A percentile compares a stretch with the other conserved stretches of the same genome.
Evolutionary conservation across 2,888 invertebrate genomes (phyloP).

Genomic region (Rotaria magnacalcarata): DNA sequence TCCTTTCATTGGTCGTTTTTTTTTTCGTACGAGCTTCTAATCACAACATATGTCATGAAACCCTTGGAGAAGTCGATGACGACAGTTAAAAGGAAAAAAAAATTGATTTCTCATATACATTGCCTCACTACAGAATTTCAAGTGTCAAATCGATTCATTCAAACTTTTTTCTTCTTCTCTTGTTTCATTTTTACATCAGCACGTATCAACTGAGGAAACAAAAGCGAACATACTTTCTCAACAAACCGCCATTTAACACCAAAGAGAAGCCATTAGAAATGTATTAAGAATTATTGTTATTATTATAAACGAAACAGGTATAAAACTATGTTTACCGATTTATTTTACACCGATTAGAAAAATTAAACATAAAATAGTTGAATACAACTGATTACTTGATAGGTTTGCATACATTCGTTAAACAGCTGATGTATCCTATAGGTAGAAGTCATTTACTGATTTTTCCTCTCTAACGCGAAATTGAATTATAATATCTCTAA

Average conservation of each 20-base stretch:
- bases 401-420: too few species aligned
- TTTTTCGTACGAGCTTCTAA: background rate
- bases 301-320: background rate
- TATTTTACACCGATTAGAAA: background rate
- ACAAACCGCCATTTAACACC: background rate
- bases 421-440: too few species aligned
- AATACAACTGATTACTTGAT: too few species aligned
- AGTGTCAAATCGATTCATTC: background rate
- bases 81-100: background rate
- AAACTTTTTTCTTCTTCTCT: background rate
- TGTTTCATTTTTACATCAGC: background rate
- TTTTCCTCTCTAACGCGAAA: too few species aligned
- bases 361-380: background rate
- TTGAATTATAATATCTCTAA: too few species aligned
- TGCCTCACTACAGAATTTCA: background rate
- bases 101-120: background rate
- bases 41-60: constrained; percentile 15
- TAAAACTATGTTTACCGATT: too few species aligned
- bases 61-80: background rate
- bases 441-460: too few species aligned
- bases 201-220: background rate
- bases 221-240: background rate
- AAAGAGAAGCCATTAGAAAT: background rate
- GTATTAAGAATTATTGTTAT: background rate
- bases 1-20: background rate